Evolutionary conservation across 2,797 vertebrate species (phyloP).

Genomic region (Acanthurus leucopareius): DNA sequence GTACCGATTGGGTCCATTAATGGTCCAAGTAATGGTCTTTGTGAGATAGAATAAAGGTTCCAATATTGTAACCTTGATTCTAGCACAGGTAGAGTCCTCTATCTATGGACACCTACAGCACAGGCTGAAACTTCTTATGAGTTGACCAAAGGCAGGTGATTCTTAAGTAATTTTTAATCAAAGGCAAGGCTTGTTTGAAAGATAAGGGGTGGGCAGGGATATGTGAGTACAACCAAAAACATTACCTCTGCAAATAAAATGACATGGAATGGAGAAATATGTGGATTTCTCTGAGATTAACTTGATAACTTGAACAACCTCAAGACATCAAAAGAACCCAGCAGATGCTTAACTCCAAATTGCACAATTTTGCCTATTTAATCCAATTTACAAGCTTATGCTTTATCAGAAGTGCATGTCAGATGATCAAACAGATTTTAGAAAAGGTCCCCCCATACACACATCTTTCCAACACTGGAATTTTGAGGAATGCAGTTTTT

Average conservation of each 20-base stretch:
- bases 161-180: slow-evolving; percentile 4
- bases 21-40: too few species aligned
- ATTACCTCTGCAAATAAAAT: slow-evolving; percentile 39
- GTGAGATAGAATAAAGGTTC: too few species aligned
- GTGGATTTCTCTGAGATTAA: slow-evolving; percentile 41
- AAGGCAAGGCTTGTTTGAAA: slow-evolving; percentile 10
- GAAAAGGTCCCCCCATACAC: neutral
- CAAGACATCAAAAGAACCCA: slow-evolving; percentile 31
- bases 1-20: too few species aligned
- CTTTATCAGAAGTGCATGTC: neutral
- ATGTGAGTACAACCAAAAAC: slow-evolving; percentile 29
- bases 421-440: neutral
- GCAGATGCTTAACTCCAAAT: slow-evolving; percentile 8
- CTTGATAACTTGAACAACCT: slow-evolving; percentile 25
- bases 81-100: too few species aligned
- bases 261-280: slow-evolving; percentile 23
- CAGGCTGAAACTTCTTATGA: neutral
- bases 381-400: neutral
- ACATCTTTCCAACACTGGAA: neutral
- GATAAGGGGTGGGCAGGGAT: slow-evolving; percentile 5
- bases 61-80: too few species aligned
- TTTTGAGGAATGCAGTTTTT: neutral
- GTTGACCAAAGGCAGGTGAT: neutral
- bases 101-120: too few species aligned
- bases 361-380: slow-evolving; percentile 17